Base-by-base conservation (phyloP, 2,888 invertebrate species). In the Leptinotarsa tumamoca region DNA sequence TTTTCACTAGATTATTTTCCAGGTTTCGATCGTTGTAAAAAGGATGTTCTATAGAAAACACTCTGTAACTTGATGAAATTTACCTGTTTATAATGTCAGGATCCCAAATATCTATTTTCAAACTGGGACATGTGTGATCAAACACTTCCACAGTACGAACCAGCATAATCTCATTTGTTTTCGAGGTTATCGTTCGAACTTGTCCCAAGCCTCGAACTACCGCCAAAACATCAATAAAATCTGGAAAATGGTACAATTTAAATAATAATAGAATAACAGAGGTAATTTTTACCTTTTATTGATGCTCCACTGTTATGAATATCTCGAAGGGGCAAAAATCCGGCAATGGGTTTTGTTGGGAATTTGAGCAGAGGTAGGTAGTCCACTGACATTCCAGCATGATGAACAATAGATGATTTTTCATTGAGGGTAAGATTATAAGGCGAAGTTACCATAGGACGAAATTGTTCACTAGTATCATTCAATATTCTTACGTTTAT, bases 121-220 rank as follows among this genome's bases (percentile, higher is more conserved):
- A 88, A n/a, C 92, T 92, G 23, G 90, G 91, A 76, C 84, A 81
- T 18, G 91, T 92, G 83, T 90, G 91, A 88, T 92, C 93, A 85
- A 92, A 92, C 10, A 94, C 91, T 78, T 93, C 91, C 10, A 95
- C 88, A 82, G 92, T 92, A 23, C 95, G 91, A 63, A 93, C 92
- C 17, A 90, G 90, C 82, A 91, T 87, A 27, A 91, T 89, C 72
- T 89, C 88, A 84, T 93, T 86, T 17, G 67, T 61, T 87, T 90
- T 92, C 0, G 92, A 92, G 78, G 90, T 92, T 15, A 95, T 90
- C 21, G 90, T 90, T 82, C 92, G 91, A 4, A 90, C 88, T n/a
- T 92, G 90, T 68, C 92, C 92, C 15, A 94, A 88, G 43, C 81
- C 81, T 81, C 92, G 92, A 0, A 95, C 92, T 13, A 92, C 92